These are phyloP conservation scores for Drosophila funebris DNA, from an alignment of 1,140 invertebrate species.

Conservation along the genomic window DNA sequence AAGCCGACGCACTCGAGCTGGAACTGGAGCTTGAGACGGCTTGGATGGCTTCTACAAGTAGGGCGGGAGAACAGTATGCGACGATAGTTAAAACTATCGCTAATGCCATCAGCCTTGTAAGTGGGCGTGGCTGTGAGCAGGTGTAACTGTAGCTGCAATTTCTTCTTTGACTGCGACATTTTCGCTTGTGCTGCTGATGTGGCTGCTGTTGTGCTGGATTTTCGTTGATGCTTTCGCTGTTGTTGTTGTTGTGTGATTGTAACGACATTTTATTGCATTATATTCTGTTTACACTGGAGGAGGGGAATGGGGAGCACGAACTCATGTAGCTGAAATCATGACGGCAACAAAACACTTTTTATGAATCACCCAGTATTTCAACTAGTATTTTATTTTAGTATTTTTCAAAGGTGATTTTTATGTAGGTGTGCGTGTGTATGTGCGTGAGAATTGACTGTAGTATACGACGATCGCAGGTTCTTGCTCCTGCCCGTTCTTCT, in stretches of 20 bases:
- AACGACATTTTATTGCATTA: constrained; percentile 67
- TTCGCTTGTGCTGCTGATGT: constrained; percentile 73
- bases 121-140: constrained; percentile 28
- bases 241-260: constrained; percentile 15
- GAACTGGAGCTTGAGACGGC: constrained; percentile 1
- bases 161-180: constrained; percentile 53
- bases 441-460: constrained; percentile 4
- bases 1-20: constrained; percentile 5
- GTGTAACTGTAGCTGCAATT: constrained; percentile 21
- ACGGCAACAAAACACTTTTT: constrained; percentile 2
- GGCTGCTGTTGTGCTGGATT: constrained; percentile 71
- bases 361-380: constrained; percentile 72
- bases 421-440: not conserved
- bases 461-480: constrained; percentile 30
- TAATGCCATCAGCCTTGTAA: constrained; percentile 30
- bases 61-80: constrained; percentile 29
- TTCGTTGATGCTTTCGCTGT: constrained; percentile 20
- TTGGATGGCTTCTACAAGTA: constrained; percentile 19
- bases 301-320: not conserved
- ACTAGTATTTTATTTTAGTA: constrained; percentile 25
- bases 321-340: constrained; percentile 45
- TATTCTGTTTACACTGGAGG: constrained; percentile 26
- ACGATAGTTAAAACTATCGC: constrained; percentile 34
- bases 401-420: constrained; percentile 1
- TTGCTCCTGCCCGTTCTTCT: not conserved